phyloP scores from a whole-genome alignment of 2,113 vertebrate species.

The Hystrix cristata region DNA sequence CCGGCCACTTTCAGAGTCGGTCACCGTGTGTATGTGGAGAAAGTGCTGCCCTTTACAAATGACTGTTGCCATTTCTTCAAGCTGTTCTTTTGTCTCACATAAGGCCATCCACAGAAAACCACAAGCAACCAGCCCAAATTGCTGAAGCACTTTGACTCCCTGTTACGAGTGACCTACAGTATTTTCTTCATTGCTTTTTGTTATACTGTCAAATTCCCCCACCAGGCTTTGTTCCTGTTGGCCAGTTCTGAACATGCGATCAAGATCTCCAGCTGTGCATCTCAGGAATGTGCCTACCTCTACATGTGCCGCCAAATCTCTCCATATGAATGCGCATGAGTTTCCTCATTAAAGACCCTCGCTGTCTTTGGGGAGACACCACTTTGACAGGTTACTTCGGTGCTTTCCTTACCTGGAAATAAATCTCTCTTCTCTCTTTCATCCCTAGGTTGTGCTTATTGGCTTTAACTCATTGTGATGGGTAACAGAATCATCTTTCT shows the following conservation, averaged over 20 bases:
- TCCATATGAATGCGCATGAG: neutral
- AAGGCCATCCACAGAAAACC: neutral
- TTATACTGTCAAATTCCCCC: neutral
- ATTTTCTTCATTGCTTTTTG: neutral
- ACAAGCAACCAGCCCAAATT: neutral
- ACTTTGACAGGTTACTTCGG: neutral
- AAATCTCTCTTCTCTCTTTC: neutral
- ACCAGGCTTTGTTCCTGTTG: neutral
- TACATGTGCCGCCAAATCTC: neutral
- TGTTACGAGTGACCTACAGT: neutral
- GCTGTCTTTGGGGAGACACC: neutral
- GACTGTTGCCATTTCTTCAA: neutral
- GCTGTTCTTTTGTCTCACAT: neutral
- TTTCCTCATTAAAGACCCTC: neutral
- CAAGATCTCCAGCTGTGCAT: neutral
- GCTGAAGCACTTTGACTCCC: neutral
- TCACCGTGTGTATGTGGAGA: neutral
- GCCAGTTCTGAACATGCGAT: neutral
- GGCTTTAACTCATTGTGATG: neutral
- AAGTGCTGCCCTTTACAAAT: neutral
- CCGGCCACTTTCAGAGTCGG: neutral
- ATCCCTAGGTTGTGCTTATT: neutral
- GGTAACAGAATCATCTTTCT: neutral
- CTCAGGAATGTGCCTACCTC: neutral
- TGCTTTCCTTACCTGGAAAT: neutral